Percentiles rank a stretch among this genome's conserved stretches.
phyloP scores from a whole-genome alignment of 2,888 invertebrate species.

The Dasysyrphus albostriatus region DNA sequence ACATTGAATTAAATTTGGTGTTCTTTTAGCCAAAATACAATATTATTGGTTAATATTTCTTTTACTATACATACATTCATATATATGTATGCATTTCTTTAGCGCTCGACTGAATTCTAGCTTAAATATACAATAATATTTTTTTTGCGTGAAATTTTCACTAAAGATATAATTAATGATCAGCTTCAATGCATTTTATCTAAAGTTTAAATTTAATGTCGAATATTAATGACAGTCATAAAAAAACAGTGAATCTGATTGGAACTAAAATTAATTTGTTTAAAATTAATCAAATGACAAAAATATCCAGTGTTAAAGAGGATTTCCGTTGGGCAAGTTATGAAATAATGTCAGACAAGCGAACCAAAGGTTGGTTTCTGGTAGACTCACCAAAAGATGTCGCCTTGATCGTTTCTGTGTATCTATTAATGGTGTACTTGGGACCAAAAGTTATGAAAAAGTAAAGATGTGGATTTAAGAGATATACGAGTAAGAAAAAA shows the following conservation, averaged over 20 bases:
- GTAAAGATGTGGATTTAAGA: conserved; percentile 74
- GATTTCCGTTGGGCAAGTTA: conserved; percentile 54
- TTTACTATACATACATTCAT: too few relatives aligned
- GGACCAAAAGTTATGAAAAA: conserved; percentile 93
- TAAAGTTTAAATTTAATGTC: background rate
- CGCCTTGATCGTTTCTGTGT: conserved; percentile 88
- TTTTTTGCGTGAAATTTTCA: background rate
- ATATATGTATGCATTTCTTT: background rate
- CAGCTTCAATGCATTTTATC: background rate
- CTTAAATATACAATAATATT: background rate
- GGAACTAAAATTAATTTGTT: background rate
- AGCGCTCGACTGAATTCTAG: background rate
- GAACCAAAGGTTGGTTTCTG: conserved; percentile 93
- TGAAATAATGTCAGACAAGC: conserved; percentile 85
- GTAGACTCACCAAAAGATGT: conserved; percentile 93
- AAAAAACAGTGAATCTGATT: background rate
- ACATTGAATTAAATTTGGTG: background rate
- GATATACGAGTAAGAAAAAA: background rate
- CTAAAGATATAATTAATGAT: background rate
- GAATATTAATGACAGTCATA: background rate
- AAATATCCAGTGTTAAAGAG: background rate
- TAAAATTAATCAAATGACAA: conserved; percentile 19
- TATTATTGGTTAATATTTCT: background rate
- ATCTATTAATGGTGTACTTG: conserved; percentile 90
- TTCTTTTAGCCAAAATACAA: background rate